phyloP scores from a whole-genome alignment of 2,113 vertebrate species.

The Glaucidium brasilianum region DNA sequence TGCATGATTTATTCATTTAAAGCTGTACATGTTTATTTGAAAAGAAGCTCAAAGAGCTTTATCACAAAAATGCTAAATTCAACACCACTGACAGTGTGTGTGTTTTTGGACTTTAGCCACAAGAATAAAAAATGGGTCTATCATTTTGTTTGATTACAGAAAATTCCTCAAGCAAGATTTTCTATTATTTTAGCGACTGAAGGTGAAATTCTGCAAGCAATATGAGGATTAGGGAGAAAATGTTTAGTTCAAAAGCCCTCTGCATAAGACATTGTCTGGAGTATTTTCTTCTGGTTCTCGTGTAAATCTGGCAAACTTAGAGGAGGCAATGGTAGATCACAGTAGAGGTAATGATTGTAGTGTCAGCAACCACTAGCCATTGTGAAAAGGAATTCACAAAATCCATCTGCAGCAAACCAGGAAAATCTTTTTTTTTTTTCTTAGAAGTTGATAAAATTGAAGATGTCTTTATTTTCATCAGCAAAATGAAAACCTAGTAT shows the following conservation, averaged over 20 bases:
- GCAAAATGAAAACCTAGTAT: not conserved
- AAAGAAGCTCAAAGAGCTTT: constrained; percentile 65
- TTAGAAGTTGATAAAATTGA: not conserved
- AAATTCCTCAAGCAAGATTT: constrained; percentile 30
- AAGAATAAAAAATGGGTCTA: constrained; percentile 6
- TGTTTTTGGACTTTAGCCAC: constrained; percentile 54
- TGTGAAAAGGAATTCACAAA: not conserved
- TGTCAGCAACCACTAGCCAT: not conserved
- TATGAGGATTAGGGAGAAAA: not conserved
- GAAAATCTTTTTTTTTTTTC: not conserved
- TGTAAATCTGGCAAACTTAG: not conserved
- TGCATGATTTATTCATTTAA: constrained; percentile 78
- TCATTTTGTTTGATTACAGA: constrained; percentile 14
- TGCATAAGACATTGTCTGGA: not conserved
- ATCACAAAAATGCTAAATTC: constrained; percentile 62
- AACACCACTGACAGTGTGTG: constrained; percentile 25
- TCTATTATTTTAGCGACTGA: not conserved
- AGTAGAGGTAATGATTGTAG: not conserved
- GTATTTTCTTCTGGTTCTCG: not conserved
- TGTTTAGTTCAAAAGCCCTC: not conserved
- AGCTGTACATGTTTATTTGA: constrained; percentile 71
- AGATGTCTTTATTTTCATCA: not conserved
- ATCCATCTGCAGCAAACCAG: not conserved
- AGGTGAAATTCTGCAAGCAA: not conserved
- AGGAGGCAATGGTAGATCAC: not conserved